Evolutionary conservation across 2,888 invertebrate species (phyloP).

Genomic region (Ophion obscuratus): DNA sequence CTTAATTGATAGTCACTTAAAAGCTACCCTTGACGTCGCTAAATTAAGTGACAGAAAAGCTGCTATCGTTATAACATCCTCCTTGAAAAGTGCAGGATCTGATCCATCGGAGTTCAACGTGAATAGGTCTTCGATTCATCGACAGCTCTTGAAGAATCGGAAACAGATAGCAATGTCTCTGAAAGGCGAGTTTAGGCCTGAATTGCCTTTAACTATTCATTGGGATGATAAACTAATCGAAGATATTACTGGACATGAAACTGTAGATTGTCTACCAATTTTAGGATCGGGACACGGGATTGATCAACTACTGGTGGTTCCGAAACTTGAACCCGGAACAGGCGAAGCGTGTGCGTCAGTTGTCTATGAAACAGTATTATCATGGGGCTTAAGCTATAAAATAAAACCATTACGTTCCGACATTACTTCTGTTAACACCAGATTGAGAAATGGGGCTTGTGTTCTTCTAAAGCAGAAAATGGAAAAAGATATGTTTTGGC

Average conservation of each 20-base stretch:
- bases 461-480: not conserved
- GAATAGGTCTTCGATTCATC: constrained; percentile 41
- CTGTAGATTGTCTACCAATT: not conserved
- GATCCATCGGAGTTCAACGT: constrained; percentile 31
- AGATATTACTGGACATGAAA: not conserved
- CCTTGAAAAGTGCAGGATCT: constrained; percentile 25
- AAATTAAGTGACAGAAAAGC: constrained; percentile 16
- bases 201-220: constrained; percentile 11
- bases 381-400: not conserved
- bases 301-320: not conserved
- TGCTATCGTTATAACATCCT: constrained; percentile 35
- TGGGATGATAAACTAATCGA: not conserved
- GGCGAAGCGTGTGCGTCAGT: not conserved
- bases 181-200: constrained; percentile 28
- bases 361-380: not conserved
- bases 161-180: constrained; percentile 33
- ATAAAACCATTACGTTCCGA: not conserved
- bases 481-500: not conserved
- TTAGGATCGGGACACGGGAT: not conserved
- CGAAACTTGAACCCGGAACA: not conserved
- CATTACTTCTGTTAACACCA: not conserved
- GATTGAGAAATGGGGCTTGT: not conserved
- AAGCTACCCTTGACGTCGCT: no score
- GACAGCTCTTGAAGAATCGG: constrained; percentile 28
- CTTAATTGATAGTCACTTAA: no score